Base-by-base conservation (phyloP, 2,888 invertebrate genomes). In the Phorcus lineatus region DNA sequence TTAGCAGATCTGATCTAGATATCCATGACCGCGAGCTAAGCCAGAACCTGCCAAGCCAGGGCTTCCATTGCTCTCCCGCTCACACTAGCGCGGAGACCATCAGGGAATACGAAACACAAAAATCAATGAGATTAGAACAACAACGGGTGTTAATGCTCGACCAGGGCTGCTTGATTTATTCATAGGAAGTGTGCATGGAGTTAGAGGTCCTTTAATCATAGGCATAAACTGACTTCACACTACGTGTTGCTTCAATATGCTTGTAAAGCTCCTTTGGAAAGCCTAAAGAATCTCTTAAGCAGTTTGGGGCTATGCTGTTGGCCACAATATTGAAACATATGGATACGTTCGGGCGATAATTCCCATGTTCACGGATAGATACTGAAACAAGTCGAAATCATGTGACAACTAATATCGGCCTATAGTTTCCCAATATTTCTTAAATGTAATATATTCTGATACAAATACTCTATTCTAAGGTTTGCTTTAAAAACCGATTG, bases 81-180 rank as follows among this genome's bases (percentile, higher is more conserved):
- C 47, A 47, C 70, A 70, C 40, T 28, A 70, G 36, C 31, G 40
- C 70, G 28, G 36, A 19, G 40, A 36, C 36, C 70, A 70, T 70
- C 70, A 19, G 40, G 70, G 70, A 70, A 70, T 70, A 70, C 70
- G 70, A 70, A 70, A 70, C 70, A 70, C 36, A 70, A 70, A 70
- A 70, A 70, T 70, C 70, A 70, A 70, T 70, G 70, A 70, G 70
- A 70, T 70, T 70, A 70, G 70, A 70, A 70, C 70, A 70, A 70
- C 70, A 70, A 28, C 28, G 16, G 36, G 40, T 70, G 19, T 31
- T 36, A 36, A 70, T 70, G 70, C 70, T 70, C 70, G 70, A 19
- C 36, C 31, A 62, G 40, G 70, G 70, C 36, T 36, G 31, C 19
- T 31, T 70, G 31, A 70, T 70, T 36, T 70, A 70, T 40, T 70